Evolutionary conservation across 2,888 invertebrate species (phyloP), one percentile per base, ranked within the genome.

Genomic region (Trissolcus japonicus): DNA sequence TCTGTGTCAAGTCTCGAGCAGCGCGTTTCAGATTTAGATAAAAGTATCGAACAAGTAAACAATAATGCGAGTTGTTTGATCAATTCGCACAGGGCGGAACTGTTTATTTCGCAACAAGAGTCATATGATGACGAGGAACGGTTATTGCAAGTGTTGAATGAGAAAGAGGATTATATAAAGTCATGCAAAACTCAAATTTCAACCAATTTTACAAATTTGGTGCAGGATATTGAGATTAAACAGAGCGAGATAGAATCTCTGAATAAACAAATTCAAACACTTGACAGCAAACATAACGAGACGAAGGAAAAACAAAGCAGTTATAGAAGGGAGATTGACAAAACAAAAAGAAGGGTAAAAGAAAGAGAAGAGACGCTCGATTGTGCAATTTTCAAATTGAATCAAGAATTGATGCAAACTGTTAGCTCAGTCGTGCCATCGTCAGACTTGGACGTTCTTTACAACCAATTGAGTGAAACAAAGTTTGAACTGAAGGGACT

Each of bases 361-460:
- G 29, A 54, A 19, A 35, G 29, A n/a, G 48, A 65, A 55, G 3
- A n/a, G 4, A 6, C 2, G 2, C 43, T 54, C 2, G 17, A 16
- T 6, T 41, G n/a, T 25, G 63, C 21, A 16, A 21, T 63, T 25
- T 11, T 25, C 2, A 25, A 46, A 16, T 43, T 63, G 54, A 14
- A 43, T 11, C 25, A 63, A 43, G 16, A 50, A 11, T 17, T 66
- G 25, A 9, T 35, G 3, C 16, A 57, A 6, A 40, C 57, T 40
- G 50, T 6, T n/a, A 4, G 11, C 7, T n/a, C 29, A 4, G 25
- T 17, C 17, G 35, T 35, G 35, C 35, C 35, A 35, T 7, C 35
- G 11, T 57, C 66, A 3, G 25, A 66, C n/a, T 57, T 56, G 13
- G 57, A 66, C 11, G 35, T 19, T n/a, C 14, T 41, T 1, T 6